These are phyloP conservation scores for Dreissena polymorpha DNA, from an alignment of 1,140 invertebrate species.

Conservation along the genomic window DNA sequence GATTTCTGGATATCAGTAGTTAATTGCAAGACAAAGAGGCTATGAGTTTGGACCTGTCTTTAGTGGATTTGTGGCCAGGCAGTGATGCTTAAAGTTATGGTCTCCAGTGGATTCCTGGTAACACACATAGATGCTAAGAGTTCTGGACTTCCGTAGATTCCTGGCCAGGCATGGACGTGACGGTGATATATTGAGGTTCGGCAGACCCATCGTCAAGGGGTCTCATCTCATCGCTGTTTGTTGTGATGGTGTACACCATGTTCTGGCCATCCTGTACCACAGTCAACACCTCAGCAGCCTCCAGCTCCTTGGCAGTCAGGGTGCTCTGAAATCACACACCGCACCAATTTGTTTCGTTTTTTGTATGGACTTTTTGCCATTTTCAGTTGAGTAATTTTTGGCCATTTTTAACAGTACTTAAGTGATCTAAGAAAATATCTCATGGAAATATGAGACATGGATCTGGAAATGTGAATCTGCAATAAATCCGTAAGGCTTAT, in stretches of 20 bases:
- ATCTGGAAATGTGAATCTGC: too few relatives aligned
- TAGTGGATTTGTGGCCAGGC: too few relatives aligned
- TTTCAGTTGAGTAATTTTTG: neutral
- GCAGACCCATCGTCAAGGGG: slow-evolving; percentile 2
- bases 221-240: slow-evolving; percentile 1
- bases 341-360: neutral
- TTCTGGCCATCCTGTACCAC: slow-evolving; percentile 44
- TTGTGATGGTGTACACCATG: slow-evolving; percentile 34
- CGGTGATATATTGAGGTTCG: neutral
- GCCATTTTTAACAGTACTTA: neutral
- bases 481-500: too few relatives aligned
- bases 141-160: slow-evolving; percentile 30
- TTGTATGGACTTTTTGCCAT: neutral
- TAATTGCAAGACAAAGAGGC: too few relatives aligned
- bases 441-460: too few relatives aligned
- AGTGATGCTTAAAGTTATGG: too few relatives aligned
- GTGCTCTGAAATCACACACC: slow-evolving; percentile 29
- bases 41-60: too few relatives aligned
- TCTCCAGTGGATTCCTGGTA: too few relatives aligned
- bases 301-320: slow-evolving; percentile 44
- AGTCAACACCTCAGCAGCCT: slow-evolving; percentile 45
- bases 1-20: too few relatives aligned
- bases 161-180: slow-evolving; percentile 4
- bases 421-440: too few relatives aligned
- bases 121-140: neutral